phyloP scores from a whole-genome alignment of 2,888 invertebrate genomes.

The Congeria kusceri region DNA sequence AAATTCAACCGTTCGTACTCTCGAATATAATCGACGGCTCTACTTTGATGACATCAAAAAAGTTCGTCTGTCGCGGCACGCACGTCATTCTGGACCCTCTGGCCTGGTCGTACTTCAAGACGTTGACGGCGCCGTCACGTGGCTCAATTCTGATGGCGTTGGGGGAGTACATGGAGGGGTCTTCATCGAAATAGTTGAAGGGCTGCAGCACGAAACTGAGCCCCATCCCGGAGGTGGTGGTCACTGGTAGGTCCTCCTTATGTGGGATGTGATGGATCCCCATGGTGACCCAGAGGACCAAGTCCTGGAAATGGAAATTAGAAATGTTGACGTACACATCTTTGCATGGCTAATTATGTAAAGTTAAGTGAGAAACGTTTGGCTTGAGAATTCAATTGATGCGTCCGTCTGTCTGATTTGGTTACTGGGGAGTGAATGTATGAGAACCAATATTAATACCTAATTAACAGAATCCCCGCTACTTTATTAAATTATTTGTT shows the following conservation, averaged over 20 bases:
- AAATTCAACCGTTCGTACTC: neutral
- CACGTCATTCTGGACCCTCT: slow-evolving; percentile 8
- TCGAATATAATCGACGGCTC: slow-evolving; percentile 21
- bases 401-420: no score
- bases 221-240: slow-evolving; percentile 63
- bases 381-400: no score
- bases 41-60: slow-evolving; percentile 14
- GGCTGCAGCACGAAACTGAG: slow-evolving; percentile 67
- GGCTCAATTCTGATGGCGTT: slow-evolving; percentile 64
- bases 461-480: no score
- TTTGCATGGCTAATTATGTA: no score
- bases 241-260: slow-evolving; percentile 72
- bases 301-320: slow-evolving; percentile 65
- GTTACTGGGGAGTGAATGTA: no score
- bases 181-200: slow-evolving; percentile 73
- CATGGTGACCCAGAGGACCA: slow-evolving; percentile 70
- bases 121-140: slow-evolving; percentile 13
- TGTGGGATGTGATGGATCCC: slow-evolving; percentile 72
- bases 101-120: slow-evolving; percentile 42
- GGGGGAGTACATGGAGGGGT: slow-evolving; percentile 68
- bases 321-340: no score
- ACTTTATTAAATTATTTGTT: no score
- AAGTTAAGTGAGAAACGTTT: no score
- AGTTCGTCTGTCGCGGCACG: slow-evolving; percentile 20
- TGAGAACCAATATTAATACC: no score